Base-by-base conservation (phyloP, 1,140 invertebrate species). In the Lepidurus couesii region DNA sequence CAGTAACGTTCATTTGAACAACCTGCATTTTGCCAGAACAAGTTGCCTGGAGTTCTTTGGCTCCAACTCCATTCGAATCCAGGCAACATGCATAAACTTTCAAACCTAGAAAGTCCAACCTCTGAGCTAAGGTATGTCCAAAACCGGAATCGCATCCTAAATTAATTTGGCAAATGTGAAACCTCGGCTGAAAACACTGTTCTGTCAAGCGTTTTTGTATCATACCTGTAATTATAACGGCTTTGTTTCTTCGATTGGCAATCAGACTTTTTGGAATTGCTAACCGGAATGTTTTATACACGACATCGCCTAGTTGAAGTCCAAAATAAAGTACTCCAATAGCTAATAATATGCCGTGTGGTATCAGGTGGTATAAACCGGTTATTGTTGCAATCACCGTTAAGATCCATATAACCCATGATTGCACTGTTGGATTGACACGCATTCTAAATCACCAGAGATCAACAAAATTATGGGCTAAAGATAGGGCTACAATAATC, bases 61-160 rank as follows among this genome's bases (percentile, higher is more conserved):
- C 86, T 0, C 87, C 87, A 73, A 85, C 83, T 0, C 85, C 82
- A 26, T 86, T 84, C 0, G 84, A 81, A 11, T 82, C 80, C 8
- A 88, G 80, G 80, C 87, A 87, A 42, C 86, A 86, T 5, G 87
- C 87, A 80, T 84, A 88, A 10, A 88, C 87, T 43, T 83, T 81
- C 76, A 85, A 86, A 1, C 87, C 87, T 44, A 83, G 78, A 13
- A 75, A 43, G 79, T 86, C 84, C 43, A 88, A 81, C 16, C 83
- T 81, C 9, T 80, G 80, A 1, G 87, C 87, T 34, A 88, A 81
- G 24, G 83, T 79, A 75, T 84, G 79, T 7, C 85, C 85, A 79
- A 86, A 84, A 3, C 85, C 85, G n/a, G 82, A 79, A 77, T 86
- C 85, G 77, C 85, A 86, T 21, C 85, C 84, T 84, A 75, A 77